These are phyloP conservation scores for Ispidina picta DNA, from an alignment of 2,797 vertebrate species.

Conservation along the genomic window DNA sequence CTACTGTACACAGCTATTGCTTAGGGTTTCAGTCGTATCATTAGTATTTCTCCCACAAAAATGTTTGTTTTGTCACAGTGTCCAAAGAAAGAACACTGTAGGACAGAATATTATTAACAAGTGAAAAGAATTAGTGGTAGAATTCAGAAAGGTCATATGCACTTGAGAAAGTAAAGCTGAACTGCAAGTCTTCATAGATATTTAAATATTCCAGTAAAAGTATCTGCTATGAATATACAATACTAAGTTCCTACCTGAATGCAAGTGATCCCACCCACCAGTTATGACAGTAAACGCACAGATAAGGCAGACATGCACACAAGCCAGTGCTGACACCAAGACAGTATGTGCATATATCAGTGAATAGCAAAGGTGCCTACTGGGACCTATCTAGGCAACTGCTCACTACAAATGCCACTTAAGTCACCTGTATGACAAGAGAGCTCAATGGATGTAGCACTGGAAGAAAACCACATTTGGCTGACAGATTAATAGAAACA, in stretches of 20 bases:
- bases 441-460: neutral
- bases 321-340: neutral
- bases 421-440: neutral
- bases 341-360: fast-evolving
- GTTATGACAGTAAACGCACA: neutral
- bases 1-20: neutral
- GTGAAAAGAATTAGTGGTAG: neutral
- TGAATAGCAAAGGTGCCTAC: neutral
- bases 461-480: neutral
- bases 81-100: neutral
- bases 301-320: neutral
- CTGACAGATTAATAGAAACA: neutral
- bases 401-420: neutral
- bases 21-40: neutral
- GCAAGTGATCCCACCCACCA: neutral
- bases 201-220: neutral
- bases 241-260: neutral
- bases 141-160: neutral
- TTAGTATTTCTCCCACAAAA: neutral
- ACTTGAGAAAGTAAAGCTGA: neutral
- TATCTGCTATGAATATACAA: neutral
- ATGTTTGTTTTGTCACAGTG: neutral
- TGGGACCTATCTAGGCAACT: neutral
- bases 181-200: neutral
- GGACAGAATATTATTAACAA: neutral